Evolutionary conservation across 2,797 vertebrate species (phyloP), one percentile per base, ranked within the genome.

Genomic region (Tangara arthus): DNA sequence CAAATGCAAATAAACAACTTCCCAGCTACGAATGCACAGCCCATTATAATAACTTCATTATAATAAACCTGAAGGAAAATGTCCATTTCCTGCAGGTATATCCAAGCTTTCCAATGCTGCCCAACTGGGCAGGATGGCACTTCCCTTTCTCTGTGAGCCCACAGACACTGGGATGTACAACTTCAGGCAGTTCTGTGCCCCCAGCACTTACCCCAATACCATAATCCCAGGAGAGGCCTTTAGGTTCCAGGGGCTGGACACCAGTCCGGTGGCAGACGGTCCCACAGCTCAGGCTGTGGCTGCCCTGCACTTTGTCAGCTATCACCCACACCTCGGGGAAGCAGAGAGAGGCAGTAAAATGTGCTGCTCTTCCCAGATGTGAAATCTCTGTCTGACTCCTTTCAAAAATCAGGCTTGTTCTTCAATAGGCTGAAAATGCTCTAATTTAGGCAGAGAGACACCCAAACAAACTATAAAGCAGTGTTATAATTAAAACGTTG

Each of bases 241-340:
- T 99, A 5, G 99, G 99, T 60, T 99, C 98, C 94, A 97, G 90
- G 3, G 99, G 99, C 64, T 98, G 99, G 60, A 99, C 98, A 1
- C 99, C 99, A 0, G 98, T 97, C 18, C 99, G 98, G 41, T 98
- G 99, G 77, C 99, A 99, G 69, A 99, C 99, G 0, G 99, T 99
- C 16, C 99, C 99, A 47, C 98, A 98, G 97, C 99, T 99, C 97
- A 99, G 97, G 84, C 99, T 98, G 72, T 98, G 99, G 91, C 98
- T 99, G 70, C 99, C 99, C 96, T 99, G 99, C 39, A 99, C 99
- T 92, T 99, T 99, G 97, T 99, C 98, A 34, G 99, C 99, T 34
- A 99, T 99, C 95, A 99, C 99, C 99, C 99, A 99, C 94, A 99
- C 98, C 99, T 99, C 80, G 7, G 93, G 96, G 77, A 83, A 47